Base-by-base conservation (phyloP, 2,888 invertebrate genomes). In the Scaptomyza flava region DNA sequence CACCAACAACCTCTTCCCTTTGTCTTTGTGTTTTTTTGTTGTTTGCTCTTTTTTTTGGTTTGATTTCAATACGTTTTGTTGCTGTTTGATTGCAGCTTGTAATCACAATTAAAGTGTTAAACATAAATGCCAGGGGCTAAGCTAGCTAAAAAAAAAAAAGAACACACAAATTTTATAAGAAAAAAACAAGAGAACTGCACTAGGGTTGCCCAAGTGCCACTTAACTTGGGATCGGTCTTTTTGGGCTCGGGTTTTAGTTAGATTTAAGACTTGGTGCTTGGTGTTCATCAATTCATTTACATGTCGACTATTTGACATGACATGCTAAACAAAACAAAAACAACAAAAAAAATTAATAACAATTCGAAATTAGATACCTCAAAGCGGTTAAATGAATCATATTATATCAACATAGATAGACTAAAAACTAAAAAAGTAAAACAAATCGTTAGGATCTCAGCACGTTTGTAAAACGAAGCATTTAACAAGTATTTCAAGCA, bases 41-140 rank as follows among this genome's bases (percentile, higher is more conserved):
- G 14, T 31, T 30, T 34, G 17, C 17, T 17, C 17, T 17, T 17
- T 17, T 17, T 23, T 23, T 23, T 23, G 3, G 58, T 58, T 72
- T 48, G 57, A 65, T 75, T 70, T 31, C 65, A 74, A 70, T 61
- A 59, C 38, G 17, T 47, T 50, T 47, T 50, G 36, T 64, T 71
- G 70, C 62, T 58, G 63, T 72, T 82, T 76, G 83, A 82, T 77
- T 80, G 84, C 77, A 81, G 83, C 81, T 85, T 88, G 89, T 83
- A 90, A 88, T 90, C 89, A 82, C 90, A 87, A 90, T 87, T 90
- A 86, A 90, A 90, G 89, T 90, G 90, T 88, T 89, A 89, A 89
- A 62, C 77, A 76, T 52, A 89, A 89, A 87, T 89, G 87, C 88
- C 86, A 86, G 56, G 73, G 73, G 88, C 82, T 69, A 64, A 81